Base-by-base conservation (phyloP, 53 echinoderm and acorn worm species). In the Mesocentrotus franciscanus region DNA sequence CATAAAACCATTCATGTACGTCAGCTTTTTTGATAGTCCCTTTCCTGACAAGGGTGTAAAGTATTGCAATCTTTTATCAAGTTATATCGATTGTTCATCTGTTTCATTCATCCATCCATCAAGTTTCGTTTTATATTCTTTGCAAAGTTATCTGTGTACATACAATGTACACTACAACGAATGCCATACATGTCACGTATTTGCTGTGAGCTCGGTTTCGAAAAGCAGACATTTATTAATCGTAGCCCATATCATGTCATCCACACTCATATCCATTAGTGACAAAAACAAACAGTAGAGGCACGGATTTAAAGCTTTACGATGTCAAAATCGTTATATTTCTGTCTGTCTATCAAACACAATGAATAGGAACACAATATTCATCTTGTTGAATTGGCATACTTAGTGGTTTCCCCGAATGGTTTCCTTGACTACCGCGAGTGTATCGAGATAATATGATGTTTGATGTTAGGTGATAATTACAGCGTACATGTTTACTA, bases 391-490 rank as follows among this genome's bases (percentile, higher is more conserved):
- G 32, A 15, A 33, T 15, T 76, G 75, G 8, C 75, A n/a, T 30
- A 10, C 75, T 75, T 10, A 11, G 11, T 75, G 33, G 76, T 76
- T 76, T 76, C 76, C 27, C n/a, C n/a, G n/a, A n/a, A n/a, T n/a
- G n/a, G n/a, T 76, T 76, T 76, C 76, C 27, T 27, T 76, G 76
- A 76, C 76, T 76, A 76, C 76, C 14, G 33, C 12, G 15, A 33
- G 76, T 30, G 12, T 75, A 30, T 13, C 11, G 30, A 18, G 64
- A 0, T 64, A 18, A 29, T 75, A 11, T 76, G 76, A 33, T 33
- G 30, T 76, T 76, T 33, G 76, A 76, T 76, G 76, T 76, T 76
- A 14, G 76, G 76, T 76, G 76, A 76, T 76, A 76, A 76, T 76
- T 76, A 30, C 33, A 76, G 30, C 76, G 33, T 33, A 76, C 33